phyloP scores from a whole-genome alignment of 2,113 vertebrate genomes.

The Corythoichthys intestinalis region DNA sequence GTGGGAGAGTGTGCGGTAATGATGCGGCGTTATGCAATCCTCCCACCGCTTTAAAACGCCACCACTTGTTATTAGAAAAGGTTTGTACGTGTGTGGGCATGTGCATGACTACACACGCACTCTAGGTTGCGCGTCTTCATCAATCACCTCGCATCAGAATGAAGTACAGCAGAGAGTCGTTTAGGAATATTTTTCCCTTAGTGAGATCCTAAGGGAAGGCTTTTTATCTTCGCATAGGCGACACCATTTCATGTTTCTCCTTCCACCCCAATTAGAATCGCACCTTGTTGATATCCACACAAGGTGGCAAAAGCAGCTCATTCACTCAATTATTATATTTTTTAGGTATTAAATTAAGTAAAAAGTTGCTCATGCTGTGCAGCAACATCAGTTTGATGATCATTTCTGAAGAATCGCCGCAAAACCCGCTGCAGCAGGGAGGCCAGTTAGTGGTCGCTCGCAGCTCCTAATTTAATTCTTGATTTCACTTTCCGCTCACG shows the following conservation, averaged over 20 bases:
- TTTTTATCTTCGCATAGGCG: slow-evolving; percentile 47
- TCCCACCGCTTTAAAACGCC: slow-evolving; percentile 60
- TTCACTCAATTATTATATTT: neutral
- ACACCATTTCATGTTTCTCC: neutral
- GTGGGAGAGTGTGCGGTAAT: slow-evolving; percentile 51
- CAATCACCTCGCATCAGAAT: slow-evolving; percentile 12
- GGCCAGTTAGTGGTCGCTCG: neutral
- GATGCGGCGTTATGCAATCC: slow-evolving; percentile 62
- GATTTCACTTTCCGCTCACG: neutral
- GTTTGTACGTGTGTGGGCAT: slow-evolving; percentile 41
- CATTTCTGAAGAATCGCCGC: no score
- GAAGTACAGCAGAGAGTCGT: slow-evolving; percentile 1
- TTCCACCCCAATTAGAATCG: neutral
- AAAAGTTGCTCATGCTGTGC: no score
- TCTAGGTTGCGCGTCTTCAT: no score
- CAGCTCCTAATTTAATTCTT: neutral
- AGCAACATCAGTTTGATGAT: no score
- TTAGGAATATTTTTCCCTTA: slow-evolving; percentile 33
- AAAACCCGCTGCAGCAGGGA: neutral
- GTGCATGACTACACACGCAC: neutral
- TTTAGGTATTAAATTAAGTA: no score
- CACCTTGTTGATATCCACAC: neutral
- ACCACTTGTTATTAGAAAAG: slow-evolving; percentile 49
- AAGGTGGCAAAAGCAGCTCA: neutral
- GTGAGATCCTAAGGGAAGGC: slow-evolving; percentile 27